Evolutionary conservation across 2,888 invertebrate genomes (phyloP).

Genomic region (Melieria omissa): DNA sequence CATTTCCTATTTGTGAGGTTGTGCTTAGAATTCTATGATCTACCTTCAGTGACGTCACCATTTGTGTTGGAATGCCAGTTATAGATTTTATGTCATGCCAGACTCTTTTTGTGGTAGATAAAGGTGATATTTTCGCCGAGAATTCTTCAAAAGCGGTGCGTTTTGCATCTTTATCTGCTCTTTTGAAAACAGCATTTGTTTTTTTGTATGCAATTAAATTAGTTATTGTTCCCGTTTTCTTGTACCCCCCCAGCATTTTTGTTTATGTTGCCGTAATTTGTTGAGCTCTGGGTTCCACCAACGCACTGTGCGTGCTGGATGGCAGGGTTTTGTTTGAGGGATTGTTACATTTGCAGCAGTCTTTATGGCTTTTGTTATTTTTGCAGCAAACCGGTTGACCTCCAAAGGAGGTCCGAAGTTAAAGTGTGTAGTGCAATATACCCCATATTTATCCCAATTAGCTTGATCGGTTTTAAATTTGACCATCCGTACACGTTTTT

Average conservation of each 20-base stretch:
- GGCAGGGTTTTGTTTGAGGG: slow-evolving; percentile 5
- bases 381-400: neutral
- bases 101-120: slow-evolving; percentile 3
- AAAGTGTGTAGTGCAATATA: too few species aligned
- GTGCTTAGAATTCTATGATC: neutral
- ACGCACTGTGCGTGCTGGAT: neutral
- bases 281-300: slow-evolving; percentile 16
- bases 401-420: too few species aligned
- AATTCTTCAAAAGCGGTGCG: neutral
- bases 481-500: too few species aligned
- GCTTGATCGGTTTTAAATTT: too few species aligned
- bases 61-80: neutral
- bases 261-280: slow-evolving; percentile 18
- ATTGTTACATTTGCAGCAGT: neutral
- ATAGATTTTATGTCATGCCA: slow-evolving; percentile 22
- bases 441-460: too few species aligned
- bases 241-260: slow-evolving; percentile 1
- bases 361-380: neutral
- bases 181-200: slow-evolving; percentile 25
- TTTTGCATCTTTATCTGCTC: slow-evolving; percentile 16
- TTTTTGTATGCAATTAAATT: slow-evolving; percentile 24
- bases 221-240: neutral
- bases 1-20: slow-evolving; percentile 7
- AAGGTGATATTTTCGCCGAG: slow-evolving; percentile 14
- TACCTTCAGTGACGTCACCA: neutral